Evolutionary conservation across 2,797 vertebrate genomes (phyloP), one percentile per base, ranked within the genome.

Genomic region (Buphagus erythrorhynchus): DNA sequence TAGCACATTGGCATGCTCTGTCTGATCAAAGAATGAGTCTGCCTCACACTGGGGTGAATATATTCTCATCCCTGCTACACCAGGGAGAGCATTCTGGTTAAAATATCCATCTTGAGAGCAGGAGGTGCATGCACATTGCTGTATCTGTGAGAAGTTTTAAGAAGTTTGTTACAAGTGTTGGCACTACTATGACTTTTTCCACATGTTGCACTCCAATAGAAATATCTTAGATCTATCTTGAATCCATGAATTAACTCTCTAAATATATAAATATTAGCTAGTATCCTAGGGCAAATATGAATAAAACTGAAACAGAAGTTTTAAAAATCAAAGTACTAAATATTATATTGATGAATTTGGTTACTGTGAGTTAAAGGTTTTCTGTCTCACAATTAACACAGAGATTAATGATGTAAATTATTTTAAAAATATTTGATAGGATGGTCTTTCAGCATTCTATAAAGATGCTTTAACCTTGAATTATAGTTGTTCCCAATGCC

Each of bases 401-500:
- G 29, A 42, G 9, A 31, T 35, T 35, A 78, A 31, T 66, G 38
- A 25, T n/a, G 6, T 1, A 46, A 72, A 31, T 2, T 16, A 3
- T 16, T 59, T 79, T 73, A 9, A 3, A 26, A 72, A 55, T 0
- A 33, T 72, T 74, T 58, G 5, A 14, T 58, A 33, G 10, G 13
- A 26, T 35, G 10, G 2, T n/a, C 4, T 58, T 75, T 54, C 10
- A 48, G 12, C 3, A 19, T 68, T 65, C 78, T 46, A 5, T 31
- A 54, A 49, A 78, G 14, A 8, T 25, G 26, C 8, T 66, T 92
- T 43, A 55, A 52, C 25, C 25, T 61, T 62, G 36, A 79, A 72
- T 36, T 28, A 20, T 0, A 20, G 11, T 10, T 86, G 35, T 35
- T 81, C 13, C 15, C 1, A 3, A 0, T 0, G 2, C 26, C 42